Percentiles rank a stretch among this genome's conserved stretches.
These are phyloP conservation scores for Cataglyphis albicans DNA, from an alignment of 2,888 invertebrate genomes.

Conservation along the genomic window DNA sequence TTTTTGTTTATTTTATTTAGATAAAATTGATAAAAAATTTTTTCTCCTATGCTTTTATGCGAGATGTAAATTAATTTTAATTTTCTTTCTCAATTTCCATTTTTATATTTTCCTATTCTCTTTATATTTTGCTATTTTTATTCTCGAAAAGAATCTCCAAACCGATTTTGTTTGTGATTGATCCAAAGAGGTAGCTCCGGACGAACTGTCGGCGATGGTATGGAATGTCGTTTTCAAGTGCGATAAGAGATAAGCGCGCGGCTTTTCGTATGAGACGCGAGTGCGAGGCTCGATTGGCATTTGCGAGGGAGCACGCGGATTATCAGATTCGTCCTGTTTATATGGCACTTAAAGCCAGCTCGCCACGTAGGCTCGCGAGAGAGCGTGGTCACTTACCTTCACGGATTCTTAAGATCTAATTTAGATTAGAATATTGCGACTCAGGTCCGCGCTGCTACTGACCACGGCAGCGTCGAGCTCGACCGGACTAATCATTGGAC, in stretches of 20 bases:
- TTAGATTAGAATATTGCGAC: conserved; percentile 82
- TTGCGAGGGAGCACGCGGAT: conserved; percentile 47
- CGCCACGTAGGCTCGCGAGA: conserved; percentile 55
- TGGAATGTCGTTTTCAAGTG: conserved; percentile 38
- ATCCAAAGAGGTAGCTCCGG: background rate
- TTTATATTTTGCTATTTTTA: background rate
- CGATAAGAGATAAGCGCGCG: conserved; percentile 37
- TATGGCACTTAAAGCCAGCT: conserved; percentile 36
- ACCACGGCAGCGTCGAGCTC: conserved; percentile 26
- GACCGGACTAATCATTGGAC: conserved; percentile 66
- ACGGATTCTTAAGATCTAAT: conserved; percentile 84
- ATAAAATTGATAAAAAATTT: background rate
- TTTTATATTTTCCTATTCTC: background rate
- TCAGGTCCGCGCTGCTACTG: conserved; percentile 73
- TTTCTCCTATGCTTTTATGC: background rate
- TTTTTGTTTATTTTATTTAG: conserved; percentile 29
- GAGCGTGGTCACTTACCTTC: conserved; percentile 71
- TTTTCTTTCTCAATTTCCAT: background rate
- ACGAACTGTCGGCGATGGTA: conserved; percentile 28
- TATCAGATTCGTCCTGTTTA: conserved; percentile 50
- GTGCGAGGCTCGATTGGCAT: conserved; percentile 9
- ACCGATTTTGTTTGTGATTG: conserved; percentile 3
- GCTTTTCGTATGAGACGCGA: conserved; percentile 18
- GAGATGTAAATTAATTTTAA: background rate
- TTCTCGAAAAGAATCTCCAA: background rate